These are phyloP conservation scores for Noctua pronuba DNA, from an alignment of 2,888 invertebrate species.

Conservation along the genomic window DNA sequence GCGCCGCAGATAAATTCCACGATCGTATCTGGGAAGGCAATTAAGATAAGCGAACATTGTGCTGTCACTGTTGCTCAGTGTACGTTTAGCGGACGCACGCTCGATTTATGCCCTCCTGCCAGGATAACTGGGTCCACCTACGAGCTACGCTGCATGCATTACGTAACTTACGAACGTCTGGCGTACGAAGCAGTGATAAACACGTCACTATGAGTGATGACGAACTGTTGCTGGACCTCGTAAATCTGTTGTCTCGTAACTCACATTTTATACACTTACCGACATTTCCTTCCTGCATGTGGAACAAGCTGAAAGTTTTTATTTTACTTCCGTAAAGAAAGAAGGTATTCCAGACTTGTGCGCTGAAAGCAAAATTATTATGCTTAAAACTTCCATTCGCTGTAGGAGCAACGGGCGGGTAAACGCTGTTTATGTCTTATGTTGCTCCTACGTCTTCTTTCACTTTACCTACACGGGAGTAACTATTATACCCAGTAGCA, in stretches of 20 bases:
- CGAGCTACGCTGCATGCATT: conserved; percentile 43
- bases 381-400: conserved; percentile 49
- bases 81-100: conserved; percentile 79
- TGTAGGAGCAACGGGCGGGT: conserved; percentile 35
- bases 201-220: conserved; percentile 63
- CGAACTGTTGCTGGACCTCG: conserved; percentile 52
- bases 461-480: background rate
- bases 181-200: conserved; percentile 60
- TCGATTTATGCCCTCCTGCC: conserved; percentile 78
- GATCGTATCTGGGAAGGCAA: conserved; percentile 87
- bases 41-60: conserved; percentile 88
- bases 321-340: conserved; percentile 35
- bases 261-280: conserved; percentile 57
- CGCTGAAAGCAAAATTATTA: conserved; percentile 53
- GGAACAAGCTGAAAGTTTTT: conserved; percentile 32
- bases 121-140: conserved; percentile 68
- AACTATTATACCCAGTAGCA: background rate
- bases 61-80: conserved; percentile 83
- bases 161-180: conserved; percentile 56
- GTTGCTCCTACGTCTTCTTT: conserved; percentile 26
- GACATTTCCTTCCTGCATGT: conserved; percentile 43
- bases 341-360: conserved; percentile 37
- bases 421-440: conserved; percentile 47
- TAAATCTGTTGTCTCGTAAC: conserved; percentile 50
- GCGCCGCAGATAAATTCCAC: conserved; percentile 84